Evolutionary conservation across 2,797 vertebrate species (phyloP), one percentile per base, ranked within the genome.

Genomic region (Pampus argenteus): DNA sequence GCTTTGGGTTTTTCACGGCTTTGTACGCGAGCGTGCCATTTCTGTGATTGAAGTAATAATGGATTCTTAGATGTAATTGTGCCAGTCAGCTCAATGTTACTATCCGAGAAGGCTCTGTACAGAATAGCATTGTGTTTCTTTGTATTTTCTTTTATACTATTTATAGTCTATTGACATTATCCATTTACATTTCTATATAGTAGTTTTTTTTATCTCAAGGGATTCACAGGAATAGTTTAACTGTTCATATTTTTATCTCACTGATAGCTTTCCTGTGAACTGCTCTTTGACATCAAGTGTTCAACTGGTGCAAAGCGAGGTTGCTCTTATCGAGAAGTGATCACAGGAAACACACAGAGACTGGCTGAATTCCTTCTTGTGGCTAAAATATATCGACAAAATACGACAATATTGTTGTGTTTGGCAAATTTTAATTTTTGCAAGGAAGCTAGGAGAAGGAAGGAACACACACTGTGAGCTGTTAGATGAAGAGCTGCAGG

Each of bases 21-120:
- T 59, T 68, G 51, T 62, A 28, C 65, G 17, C 38, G 71, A 45
- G 23, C 73, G 51, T 52, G 80, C 49, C 72, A 56, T 71, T 74
- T 70, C 66, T 70, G 55, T 78, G 66, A 83, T 68, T 54, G 78
- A 81, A 79, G 79, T 79, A 81, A 85, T 88, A 71, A 87, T 11
- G 13, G 49, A 76, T 74, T 69, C 71, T 73, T 45, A 6, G 55
- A 78, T 70, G 60, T 59, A 74, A 86, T 81, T 57, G 60, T 38
- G 34, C 48, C 20, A 6, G 49, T 81, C 57, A 54, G 75, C 42
- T 49, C 54, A 7, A 45, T 44, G 70, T 48, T 49, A 31, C 72
- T 48, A 71, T 34, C 31, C 18, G 18, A 54, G 47, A 66, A 58
- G 9, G 47, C 31, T 20, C 57, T 6, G 23, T 40, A 62, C 8